Percentiles rank a stretch among this genome's conserved stretches.
Conservation (phyloP, 2,113 vertebrate genomes). For the Arenaria interpres region DNA sequence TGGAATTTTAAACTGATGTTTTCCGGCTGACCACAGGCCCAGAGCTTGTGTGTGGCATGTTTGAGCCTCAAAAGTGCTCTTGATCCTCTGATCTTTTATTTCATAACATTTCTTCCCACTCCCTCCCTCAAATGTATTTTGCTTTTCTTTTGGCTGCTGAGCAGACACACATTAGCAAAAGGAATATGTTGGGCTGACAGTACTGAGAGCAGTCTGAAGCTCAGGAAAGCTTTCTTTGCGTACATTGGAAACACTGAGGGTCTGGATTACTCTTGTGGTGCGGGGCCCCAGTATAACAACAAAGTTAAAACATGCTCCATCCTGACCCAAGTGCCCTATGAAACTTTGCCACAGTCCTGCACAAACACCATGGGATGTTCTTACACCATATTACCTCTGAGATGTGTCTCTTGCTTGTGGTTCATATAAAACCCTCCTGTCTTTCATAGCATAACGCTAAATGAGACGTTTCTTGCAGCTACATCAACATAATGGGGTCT, state of each 20-base stretch:
- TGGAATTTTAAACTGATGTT: constrained; percentile 78
- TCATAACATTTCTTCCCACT: constrained; percentile 55
- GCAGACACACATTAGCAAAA: constrained; percentile 10
- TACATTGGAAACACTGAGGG: not conserved
- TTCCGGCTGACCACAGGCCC: constrained; percentile 73
- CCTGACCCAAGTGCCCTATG: not conserved
- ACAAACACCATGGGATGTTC: not conserved
- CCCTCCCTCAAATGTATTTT: constrained; percentile 21
- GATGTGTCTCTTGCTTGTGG: not conserved
- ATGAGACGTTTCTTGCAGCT: not conserved
- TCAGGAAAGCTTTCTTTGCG: not conserved
- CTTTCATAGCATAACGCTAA: not conserved
- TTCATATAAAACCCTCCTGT: not conserved
- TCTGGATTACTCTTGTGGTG: not conserved
- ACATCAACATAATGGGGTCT: not conserved
- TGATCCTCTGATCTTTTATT: constrained; percentile 72
- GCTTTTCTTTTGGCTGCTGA: constrained; percentile 36
- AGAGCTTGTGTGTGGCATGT: constrained; percentile 70
- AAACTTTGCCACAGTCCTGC: not conserved
- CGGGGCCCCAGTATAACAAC: not conserved
- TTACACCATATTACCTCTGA: not conserved
- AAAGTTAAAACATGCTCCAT: not conserved
- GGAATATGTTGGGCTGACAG: not conserved
- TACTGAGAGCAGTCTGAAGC: not conserved
- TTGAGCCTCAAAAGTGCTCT: constrained; percentile 69